Evolutionary conservation across 2,797 vertebrate species (phyloP).

Genomic region (Spinus olivaceus): DNA sequence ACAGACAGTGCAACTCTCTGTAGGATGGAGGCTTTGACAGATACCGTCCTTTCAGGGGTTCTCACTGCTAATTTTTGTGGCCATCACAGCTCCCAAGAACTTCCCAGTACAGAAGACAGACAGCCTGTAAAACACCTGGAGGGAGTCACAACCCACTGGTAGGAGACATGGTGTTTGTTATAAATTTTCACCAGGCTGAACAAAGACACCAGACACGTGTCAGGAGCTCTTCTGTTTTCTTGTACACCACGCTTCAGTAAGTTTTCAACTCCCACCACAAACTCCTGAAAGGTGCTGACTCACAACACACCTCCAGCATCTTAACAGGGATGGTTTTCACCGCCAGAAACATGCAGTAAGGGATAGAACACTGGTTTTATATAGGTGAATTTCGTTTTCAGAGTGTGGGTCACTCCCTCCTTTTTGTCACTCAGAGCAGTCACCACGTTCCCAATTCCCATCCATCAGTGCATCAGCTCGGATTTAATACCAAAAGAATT

Average conservation of each 20-base stretch:
- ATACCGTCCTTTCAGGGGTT: background rate
- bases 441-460: background rate
- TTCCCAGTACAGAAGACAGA: background rate
- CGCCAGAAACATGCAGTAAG: background rate
- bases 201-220: fast-evolving
- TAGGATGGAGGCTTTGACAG: background rate
- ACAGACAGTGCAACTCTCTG: background rate
- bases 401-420: fast-evolving
- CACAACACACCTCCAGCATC: background rate
- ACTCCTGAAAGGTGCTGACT: background rate
- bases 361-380: background rate
- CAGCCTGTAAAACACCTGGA: background rate
- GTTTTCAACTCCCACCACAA: background rate
- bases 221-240: background rate
- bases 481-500: background rate
- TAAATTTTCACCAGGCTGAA: background rate
- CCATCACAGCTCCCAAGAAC: background rate
- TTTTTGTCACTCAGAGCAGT: background rate
- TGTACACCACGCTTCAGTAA: background rate
- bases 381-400: fast-evolving
- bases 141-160: background rate
- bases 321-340: background rate
- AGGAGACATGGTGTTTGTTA: background rate
- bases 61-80: background rate
- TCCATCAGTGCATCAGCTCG: background rate